phyloP scores from a whole-genome alignment of 2,888 invertebrate species.

The Tholera decimalis region DNA sequence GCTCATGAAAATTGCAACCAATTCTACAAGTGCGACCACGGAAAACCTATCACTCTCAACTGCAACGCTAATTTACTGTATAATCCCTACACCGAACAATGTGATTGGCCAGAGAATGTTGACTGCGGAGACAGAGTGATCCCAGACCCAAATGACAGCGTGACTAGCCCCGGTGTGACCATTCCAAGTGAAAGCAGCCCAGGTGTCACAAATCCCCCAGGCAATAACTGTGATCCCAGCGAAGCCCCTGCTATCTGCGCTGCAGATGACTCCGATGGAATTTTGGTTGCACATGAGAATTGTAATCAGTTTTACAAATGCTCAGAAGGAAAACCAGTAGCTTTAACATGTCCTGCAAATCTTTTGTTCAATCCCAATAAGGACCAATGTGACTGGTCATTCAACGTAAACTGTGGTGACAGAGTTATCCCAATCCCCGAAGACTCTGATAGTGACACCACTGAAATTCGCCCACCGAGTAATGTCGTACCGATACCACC shows the following conservation, averaged over 20 bases:
- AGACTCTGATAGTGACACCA: constrained; percentile 1
- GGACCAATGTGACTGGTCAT: constrained; percentile 66
- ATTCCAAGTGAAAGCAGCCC: neutral
- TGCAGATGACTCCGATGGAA: constrained; percentile 52
- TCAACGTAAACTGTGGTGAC: constrained; percentile 67
- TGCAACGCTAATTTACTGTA: constrained; percentile 60
- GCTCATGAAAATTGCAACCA: constrained; percentile 71
- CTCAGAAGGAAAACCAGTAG: constrained; percentile 60
- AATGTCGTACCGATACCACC: constrained; percentile 14
- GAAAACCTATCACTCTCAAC: constrained; percentile 54
- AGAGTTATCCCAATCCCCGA: constrained; percentile 48
- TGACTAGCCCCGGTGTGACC: neutral
- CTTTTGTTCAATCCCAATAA: constrained; percentile 63
- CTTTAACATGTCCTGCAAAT: constrained; percentile 40
- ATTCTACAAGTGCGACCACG: constrained; percentile 66
- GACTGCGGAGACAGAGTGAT: constrained; percentile 65
- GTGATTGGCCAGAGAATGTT: constrained; percentile 67
- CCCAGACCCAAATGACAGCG: constrained; percentile 31
- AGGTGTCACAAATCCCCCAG: constrained; percentile 18
- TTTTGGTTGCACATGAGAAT: constrained; percentile 67
- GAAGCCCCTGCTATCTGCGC: constrained; percentile 69
- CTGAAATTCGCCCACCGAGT: constrained; percentile 11
- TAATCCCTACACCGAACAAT: constrained; percentile 63
- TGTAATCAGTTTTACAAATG: constrained; percentile 71
- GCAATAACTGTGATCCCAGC: constrained; percentile 63